phyloP scores from a whole-genome alignment of 2,888 invertebrate species.

The Chloromyia formosa region DNA sequence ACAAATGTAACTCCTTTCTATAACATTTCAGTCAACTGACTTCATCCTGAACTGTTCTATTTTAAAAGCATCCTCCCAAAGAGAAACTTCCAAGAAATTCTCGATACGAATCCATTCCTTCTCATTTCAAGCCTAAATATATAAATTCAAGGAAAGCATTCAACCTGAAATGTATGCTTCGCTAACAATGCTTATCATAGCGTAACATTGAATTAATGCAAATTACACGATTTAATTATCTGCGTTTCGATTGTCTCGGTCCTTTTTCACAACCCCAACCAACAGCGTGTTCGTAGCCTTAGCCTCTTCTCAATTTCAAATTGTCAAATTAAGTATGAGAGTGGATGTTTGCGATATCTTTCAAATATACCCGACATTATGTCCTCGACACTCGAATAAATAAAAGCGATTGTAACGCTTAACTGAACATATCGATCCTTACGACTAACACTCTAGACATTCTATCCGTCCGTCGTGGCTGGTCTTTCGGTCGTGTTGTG shows the following conservation, averaged over 20 bases:
- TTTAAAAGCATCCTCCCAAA: too few species aligned
- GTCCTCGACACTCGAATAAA: conserved; percentile 36
- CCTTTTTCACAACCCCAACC: neutral
- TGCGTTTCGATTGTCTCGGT: conserved; percentile 3
- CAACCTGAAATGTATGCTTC: conserved; percentile 32
- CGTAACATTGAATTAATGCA: conserved; percentile 29
- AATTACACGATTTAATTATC: conserved; percentile 36
- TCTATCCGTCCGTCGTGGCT: too few species aligned
- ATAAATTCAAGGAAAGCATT: conserved; percentile 1
- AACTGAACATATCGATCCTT: conserved; percentile 41
- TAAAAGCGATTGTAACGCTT: conserved; percentile 33
- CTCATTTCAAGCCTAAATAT: too few species aligned
- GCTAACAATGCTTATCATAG: conserved; percentile 10
- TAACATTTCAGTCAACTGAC: too few species aligned
- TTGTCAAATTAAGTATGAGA: conserved; percentile 10
- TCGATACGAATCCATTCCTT: too few species aligned
- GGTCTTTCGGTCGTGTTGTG: too few species aligned
- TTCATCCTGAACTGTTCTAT: too few species aligned
- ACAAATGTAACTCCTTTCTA: too few species aligned
- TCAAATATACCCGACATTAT: conserved; percentile 8
- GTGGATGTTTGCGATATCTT: conserved; percentile 13
- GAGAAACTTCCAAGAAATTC: too few species aligned
- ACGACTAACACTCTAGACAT: too few species aligned
- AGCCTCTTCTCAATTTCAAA: neutral
- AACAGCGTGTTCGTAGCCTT: neutral